Evolutionary conservation across 37 sponge, comb jelly and placozoan species (phyloP), one percentile per base, ranked within the genome.

Genomic region (Chondrosia reniformis): DNA sequence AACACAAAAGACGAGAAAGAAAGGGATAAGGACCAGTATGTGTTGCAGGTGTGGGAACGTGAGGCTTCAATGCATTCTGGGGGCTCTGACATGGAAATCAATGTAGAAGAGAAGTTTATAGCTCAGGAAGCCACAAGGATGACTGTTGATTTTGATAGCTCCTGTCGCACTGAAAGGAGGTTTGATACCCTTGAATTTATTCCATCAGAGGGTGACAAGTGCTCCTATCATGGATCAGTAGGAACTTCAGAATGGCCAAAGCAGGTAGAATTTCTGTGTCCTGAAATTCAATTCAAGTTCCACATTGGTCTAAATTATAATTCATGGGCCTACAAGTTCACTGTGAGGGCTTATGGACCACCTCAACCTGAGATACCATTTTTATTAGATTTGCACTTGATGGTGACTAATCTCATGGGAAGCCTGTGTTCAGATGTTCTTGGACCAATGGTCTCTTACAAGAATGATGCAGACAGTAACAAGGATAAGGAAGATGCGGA

Each of bases 241-340:
- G 59, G 55, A 25, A 39, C 52, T 12, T 69, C 76, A 9, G 72
- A 69, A 1, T 69, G 72, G 72, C 72, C 72, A 3, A 69, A 9
- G 22, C n/a, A 31, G 0, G 58, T 67, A 6, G 84, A 85, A 24
- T 89, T 91, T 63, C 30, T 43, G 30, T 90, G 93, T 27, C 66
- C 49, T 6, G 83, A 81, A 36, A 55, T 96, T 7, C 44, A 64
- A 41, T 96, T 96, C 63, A 13, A 30, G 3, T 96, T 94, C 82
- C 71, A 85, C 57, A 84, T 92, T 21, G 91, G 86, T 62, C 75
- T 89, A 55, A 81, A 86, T 62, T 88, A 79, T 55, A 88, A 80
- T 36, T 85, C 82, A 38, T 96, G 95, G 95, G 87, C 84, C 0
- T 96, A 96, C 83, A 87, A 87, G 75, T 94, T 93, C 69, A 83